Base-by-base conservation (phyloP, 2,797 vertebrate genomes). In the Characodon lateralis region DNA sequence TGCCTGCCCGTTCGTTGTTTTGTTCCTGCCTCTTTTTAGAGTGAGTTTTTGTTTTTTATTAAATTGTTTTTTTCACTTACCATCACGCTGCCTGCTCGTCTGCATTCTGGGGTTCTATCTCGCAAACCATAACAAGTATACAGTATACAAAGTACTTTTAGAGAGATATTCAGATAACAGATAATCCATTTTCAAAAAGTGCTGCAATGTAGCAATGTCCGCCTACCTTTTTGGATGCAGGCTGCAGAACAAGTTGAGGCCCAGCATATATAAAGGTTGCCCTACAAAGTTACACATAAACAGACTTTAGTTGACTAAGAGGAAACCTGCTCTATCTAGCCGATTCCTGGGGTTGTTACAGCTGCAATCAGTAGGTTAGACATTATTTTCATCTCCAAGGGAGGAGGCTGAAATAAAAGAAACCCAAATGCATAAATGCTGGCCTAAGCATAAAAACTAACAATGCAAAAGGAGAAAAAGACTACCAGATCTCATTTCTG, bases 141-240 rank as follows among this genome's bases (percentile, higher is more conserved):
- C 35, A 55, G 22, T 55, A 56, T n/a, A n/a, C 55, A 2, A 7
- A 56, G 7, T 9, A 9, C 53, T 55, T 55, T 55, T 7, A 53
- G 20, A 55, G 20, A 55, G 22, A 2, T 53, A 6, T 2, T 24
- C 6, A 55, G n/a, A n/a, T n/a, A 10, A n/a, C 55, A 56, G 55
- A 56, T n/a, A n/a, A 55, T 22, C 20, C 6, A 66, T 66, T 31
- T 41, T 28, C 14, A 48, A 14, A 18, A 31, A 72, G 6, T 0
- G 0, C 8, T 71, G 43, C 8, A 58, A 43, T 73, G 16, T 24
- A 53, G 63, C 12, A 35, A 35, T 2, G 5, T 56, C 53, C 43
- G 71, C 87, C 50, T 79, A 94, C 94, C 77, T 84, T 89, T 59
- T 76, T 76, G 61, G 86, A 80, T 81, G 63, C 70, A 70, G 53